Base-by-base conservation (phyloP, 2,113 vertebrate species). In the Dipodomys stephensi region DNA sequence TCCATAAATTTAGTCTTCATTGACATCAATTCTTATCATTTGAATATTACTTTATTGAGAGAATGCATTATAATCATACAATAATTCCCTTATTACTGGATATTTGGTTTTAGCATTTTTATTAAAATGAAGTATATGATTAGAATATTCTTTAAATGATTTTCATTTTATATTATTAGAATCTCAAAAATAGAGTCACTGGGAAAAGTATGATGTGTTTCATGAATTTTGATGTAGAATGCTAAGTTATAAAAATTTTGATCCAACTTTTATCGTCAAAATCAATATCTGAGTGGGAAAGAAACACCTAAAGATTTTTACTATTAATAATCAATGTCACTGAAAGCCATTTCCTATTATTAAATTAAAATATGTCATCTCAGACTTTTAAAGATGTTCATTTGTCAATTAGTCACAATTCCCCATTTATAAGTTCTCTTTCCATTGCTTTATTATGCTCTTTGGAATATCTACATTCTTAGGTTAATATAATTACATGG, bases 71-170 rank as follows among this genome's bases (percentile, higher is more conserved):
- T 53, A 84, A 88, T 83, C 91, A 74, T 85, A 39, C n/a, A 84
- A 79, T 77, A 4, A 68, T 83, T 87, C 22, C 6, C 9, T 71
- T 78, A 82, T 25, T 87, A 39, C 57, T 49, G 44, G 49, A 19
- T 46, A 91, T 64, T 84, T 35, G 74, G 25, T 46, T 92, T 83
- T 71, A 85, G 25, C 23, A 81, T 88, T 92, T 91, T 95, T 44
- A 79, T 22, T 92, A 77, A 88, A 77, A 73, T 64, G 91, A 74
- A 85, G 18, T 16, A 64, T 23, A 30, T 44, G 28, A 87, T 84
- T 76, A 72, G 25, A 65, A 81, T 87, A 32, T 30, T 88, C 2
- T 44, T 88, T 53, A 11, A 57, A 81, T 80, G 69, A 44, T 90
- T 94, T 68, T 57, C 25, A 44, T 81, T 27, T 81, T 88, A 71